Conservation (phyloP, 1,140 invertebrate species). For the Drosophila ogumai region DNA sequence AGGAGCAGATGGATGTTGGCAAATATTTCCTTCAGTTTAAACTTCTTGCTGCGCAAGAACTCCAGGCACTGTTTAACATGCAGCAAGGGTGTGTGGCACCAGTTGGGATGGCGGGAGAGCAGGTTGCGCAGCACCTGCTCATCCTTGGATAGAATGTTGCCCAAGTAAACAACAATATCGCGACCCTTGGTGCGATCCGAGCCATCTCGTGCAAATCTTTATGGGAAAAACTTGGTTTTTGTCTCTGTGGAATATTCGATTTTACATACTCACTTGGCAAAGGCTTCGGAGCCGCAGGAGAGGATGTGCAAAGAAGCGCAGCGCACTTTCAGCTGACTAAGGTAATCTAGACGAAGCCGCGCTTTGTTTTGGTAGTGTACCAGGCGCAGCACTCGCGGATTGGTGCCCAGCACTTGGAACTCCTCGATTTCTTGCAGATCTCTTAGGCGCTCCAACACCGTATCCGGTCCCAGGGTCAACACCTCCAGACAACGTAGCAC, state of each 20-base stretch:
- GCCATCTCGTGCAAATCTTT: slow-evolving; percentile 86
- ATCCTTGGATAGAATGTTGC: slow-evolving; percentile 63
- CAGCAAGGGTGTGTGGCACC: slow-evolving; percentile 86
- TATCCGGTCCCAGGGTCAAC: slow-evolving; percentile 86
- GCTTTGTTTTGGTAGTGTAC: slow-evolving; percentile 87
- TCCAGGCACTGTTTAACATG: slow-evolving; percentile 86
- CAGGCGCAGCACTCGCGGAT: slow-evolving; percentile 86
- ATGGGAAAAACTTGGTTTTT: slow-evolving; percentile 18
- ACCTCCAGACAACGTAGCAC: slow-evolving; percentile 86
- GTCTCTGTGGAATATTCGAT: background rate
- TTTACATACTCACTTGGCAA: slow-evolving; percentile 85
- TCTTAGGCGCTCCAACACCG: slow-evolving; percentile 85
- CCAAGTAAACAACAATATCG: slow-evolving; percentile 85
- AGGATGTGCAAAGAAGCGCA: slow-evolving; percentile 87
- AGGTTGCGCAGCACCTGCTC: slow-evolving; percentile 77
- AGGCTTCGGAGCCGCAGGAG: slow-evolving; percentile 85
- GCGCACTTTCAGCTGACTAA: slow-evolving; percentile 86
- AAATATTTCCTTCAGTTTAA: slow-evolving; percentile 85
- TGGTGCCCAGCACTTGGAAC: slow-evolving; percentile 85
- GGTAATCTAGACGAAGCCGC: slow-evolving; percentile 85
- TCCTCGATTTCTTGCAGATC: slow-evolving; percentile 86
- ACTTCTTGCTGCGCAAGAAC: slow-evolving; percentile 84
- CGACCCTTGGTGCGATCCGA: slow-evolving; percentile 86
- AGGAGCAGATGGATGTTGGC: slow-evolving; percentile 86
- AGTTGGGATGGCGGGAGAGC: slow-evolving; percentile 86